Base-by-base conservation (phyloP, 2,888 invertebrate species). In the Drosophila maculinotata region DNA sequence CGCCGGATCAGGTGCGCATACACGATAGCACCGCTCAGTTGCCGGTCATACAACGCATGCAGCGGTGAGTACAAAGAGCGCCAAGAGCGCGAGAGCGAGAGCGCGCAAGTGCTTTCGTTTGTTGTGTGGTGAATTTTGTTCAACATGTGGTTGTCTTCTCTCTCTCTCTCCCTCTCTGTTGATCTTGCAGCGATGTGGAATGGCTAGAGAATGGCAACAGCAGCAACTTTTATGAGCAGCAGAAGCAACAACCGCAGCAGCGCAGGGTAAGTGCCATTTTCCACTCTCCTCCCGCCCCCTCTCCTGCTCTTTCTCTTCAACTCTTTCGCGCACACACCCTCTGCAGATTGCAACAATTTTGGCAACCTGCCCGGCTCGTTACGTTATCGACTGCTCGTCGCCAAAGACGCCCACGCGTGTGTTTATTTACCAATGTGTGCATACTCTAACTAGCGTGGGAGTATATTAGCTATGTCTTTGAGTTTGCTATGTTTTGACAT, bases 11-110 rank as follows among this genome's bases (percentile, higher is more conserved):
- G 93, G 96, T 96, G 77, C 94, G 95, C 84, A 95, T 96, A 80
- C 96, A 96, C 88, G 96, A 96, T 89, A 95, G 95, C 89, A 95
- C 95, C 1, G 93, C 95, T 28, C 94, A 95, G 90, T 93, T 93
- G 87, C 94, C 94, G 36, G 93, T 94, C 81, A 95, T 95, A 87
- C 94, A 94, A 89, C 93, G 94, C 84, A 92, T 94, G 76, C 93
- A 90, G 90, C 93, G 94, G 94, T 94, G 91, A 92, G 90, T 85
- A 69, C 8, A 12, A 39, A 56, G 58, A 69, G 68, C 51, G 28
- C 14, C 6, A 15, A 20, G 62, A 57, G 53, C 28, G 49, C 10
- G 52, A 36, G 35, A 47, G 51, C 14, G 49, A 8, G 52, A 38
- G 35, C 41, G 51, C 14, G 36, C 23, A 25, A 54, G 59, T 49